Percentiles rank a stretch among this genome's conserved stretches.
These are phyloP conservation scores for Mesoclemmys tuberculata DNA, from an alignment of 2,113 vertebrate species.

Conservation along the genomic window DNA sequence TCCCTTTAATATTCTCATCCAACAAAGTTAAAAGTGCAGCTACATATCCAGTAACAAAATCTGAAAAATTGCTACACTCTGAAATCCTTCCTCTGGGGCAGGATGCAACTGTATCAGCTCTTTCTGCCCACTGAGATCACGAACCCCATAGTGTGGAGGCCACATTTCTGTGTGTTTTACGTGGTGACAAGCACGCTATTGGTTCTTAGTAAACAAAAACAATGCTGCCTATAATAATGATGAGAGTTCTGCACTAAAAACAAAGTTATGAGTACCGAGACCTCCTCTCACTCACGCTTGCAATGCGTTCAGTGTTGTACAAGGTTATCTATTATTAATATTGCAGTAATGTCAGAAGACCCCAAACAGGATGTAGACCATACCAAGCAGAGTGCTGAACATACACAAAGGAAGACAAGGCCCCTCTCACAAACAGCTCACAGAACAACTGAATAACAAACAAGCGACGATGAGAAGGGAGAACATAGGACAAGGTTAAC, in stretches of 20 bases:
- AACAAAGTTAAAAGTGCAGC: neutral
- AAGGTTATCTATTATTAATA: fast-evolving
- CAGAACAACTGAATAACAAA: neutral
- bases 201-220: neutral
- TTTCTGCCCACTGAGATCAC: neutral
- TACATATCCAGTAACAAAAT: neutral
- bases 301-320: neutral
- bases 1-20: neutral
- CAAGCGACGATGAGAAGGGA: neutral
- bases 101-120: neutral
- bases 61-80: neutral
- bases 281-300: neutral
- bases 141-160: neutral
- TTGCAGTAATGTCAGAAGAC: neutral
- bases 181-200: neutral
- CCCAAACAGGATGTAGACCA: neutral
- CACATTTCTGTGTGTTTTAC: neutral
- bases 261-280: neutral
- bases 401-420: fast-evolving
- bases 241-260: neutral
- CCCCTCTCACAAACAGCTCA: neutral
- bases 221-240: neutral
- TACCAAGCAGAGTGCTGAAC: neutral
- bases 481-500: neutral
- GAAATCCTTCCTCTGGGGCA: neutral